phyloP scores from a whole-genome alignment of 2,797 vertebrate genomes.

The Lepilemur septentrionalis region DNA sequence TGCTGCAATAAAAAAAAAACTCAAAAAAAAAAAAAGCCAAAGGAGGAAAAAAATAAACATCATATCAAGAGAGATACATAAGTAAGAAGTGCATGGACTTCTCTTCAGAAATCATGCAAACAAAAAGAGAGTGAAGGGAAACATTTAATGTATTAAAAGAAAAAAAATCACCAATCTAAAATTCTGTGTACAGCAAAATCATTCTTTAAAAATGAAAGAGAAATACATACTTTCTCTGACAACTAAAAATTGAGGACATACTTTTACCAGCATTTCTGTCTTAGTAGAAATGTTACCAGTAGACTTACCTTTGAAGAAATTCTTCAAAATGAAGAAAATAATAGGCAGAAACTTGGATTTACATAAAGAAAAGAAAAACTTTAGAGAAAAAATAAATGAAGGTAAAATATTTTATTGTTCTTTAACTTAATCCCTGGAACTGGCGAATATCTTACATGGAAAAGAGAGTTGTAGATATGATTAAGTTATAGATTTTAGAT shows the following conservation, averaged over 20 bases:
- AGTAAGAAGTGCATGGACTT: neutral
- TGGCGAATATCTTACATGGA: neutral
- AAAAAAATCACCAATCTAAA: neutral
- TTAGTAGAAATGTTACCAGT: neutral
- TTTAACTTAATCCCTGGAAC: neutral
- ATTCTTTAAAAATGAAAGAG: neutral
- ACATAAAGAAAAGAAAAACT: neutral
- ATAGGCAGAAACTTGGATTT: neutral
- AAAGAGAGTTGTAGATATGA: neutral
- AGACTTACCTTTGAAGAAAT: neutral
- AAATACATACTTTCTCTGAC: neutral
- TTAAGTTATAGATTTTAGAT: neutral
- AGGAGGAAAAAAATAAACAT: neutral
- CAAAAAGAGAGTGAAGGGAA: neutral
- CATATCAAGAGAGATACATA: neutral
- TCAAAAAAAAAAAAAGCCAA: neutral
- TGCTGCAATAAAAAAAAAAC: no score
- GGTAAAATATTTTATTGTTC: neutral
- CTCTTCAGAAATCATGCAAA: neutral
- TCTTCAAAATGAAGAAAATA: neutral
- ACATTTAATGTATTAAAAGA: neutral
- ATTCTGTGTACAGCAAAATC: neutral
- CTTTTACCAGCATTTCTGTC: neutral
- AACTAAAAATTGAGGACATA: neutral
- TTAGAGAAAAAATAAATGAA: neutral